Base-by-base conservation (phyloP, 2,888 invertebrate genomes). In the Hermodice carunculata region DNA sequence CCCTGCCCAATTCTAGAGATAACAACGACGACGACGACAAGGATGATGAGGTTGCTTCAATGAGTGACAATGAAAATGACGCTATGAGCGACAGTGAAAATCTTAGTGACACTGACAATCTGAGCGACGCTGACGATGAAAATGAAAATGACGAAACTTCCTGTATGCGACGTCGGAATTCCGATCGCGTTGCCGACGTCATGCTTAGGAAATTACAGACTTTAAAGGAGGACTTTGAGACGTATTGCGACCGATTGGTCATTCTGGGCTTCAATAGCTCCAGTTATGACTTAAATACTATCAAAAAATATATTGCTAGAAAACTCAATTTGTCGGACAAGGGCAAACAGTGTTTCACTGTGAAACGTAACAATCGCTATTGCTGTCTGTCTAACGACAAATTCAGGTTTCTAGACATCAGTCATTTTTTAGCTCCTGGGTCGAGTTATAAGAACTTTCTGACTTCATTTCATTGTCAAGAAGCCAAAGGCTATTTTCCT, bases 401-500 rank as follows among this genome's bases (percentile, higher is more conserved):
- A 26, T 40, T 57, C 26, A 57, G 28, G 24, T 43, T 57, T 26
- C n/a, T 57, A 3, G 57, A 43, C 29, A 43, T 57, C 6, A 2
- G 5, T 5, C 40, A 43, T 28, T 57, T 26, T 28, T 28, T 57
- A 32, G 57, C 57, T 8, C 28, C 43, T 5, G 44, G 57, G 2
- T 57, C 29, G 11, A 42, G 26, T 17, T 57, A 57, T 43, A 28
- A 17, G 2, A 40, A 57, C 24, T 57, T 57, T 26, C 28, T 57
- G 4, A 57, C 28, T 19, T 42, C 57, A 3, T 57, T 29, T 29
- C 43, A 57, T n/a, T 14, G 24, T 17, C 2, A n/a, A 14, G 57
- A 42, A n/a, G 5, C 42, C 4, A 57, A 57, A 5, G 32, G 57
- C 6, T 57, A 37, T 24, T 57, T 57, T 26, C 57, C 57, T 1